Evolutionary conservation across 2,797 vertebrate genomes (phyloP).

Genomic region (Characodon lateralis): DNA sequence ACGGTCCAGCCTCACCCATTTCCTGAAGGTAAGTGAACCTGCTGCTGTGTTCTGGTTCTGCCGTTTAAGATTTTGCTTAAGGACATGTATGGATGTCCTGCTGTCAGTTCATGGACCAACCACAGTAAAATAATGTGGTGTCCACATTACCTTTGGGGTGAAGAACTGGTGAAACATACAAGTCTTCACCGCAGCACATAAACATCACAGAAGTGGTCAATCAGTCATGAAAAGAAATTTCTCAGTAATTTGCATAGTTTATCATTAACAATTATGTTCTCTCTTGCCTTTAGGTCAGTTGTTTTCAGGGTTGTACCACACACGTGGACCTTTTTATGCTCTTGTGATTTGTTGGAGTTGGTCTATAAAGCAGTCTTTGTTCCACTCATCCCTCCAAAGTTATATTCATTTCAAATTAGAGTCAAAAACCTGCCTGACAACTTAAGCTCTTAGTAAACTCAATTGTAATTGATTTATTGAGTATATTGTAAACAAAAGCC

Average conservation of each 20-base stretch:
- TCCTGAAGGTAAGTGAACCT: conserved; percentile 80
- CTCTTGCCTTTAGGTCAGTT: background rate
- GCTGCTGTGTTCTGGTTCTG: background rate
- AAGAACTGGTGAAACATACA: background rate
- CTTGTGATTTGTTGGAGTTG: background rate
- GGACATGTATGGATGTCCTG: background rate
- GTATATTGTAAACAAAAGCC: background rate
- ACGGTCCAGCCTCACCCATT: conserved; percentile 84
- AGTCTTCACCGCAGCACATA: conserved; percentile 1
- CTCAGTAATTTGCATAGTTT: conserved; percentile 14
- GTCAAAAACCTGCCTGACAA: background rate
- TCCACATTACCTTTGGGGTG: background rate
- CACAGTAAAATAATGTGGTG: conserved; percentile 7
- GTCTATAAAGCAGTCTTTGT: background rate
- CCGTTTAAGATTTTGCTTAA: background rate
- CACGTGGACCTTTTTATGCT: background rate
- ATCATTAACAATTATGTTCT: conserved; percentile 46
- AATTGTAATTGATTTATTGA: background rate
- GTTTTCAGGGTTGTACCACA: conserved; percentile 15
- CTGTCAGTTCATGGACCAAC: conserved; percentile 4
- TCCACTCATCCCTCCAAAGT: conserved; percentile 12
- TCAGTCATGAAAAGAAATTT: conserved; percentile 25
- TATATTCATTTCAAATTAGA: conserved; percentile 15
- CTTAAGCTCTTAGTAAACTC: conserved; percentile 9
- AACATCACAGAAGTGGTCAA: conserved; percentile 17